A percentile compares a stretch with the other conserved stretches of the same genome.
These are phyloP conservation scores for Ginglymostoma cirratum DNA, from an alignment of 2,113 vertebrate genomes.

Conservation along the genomic window DNA sequence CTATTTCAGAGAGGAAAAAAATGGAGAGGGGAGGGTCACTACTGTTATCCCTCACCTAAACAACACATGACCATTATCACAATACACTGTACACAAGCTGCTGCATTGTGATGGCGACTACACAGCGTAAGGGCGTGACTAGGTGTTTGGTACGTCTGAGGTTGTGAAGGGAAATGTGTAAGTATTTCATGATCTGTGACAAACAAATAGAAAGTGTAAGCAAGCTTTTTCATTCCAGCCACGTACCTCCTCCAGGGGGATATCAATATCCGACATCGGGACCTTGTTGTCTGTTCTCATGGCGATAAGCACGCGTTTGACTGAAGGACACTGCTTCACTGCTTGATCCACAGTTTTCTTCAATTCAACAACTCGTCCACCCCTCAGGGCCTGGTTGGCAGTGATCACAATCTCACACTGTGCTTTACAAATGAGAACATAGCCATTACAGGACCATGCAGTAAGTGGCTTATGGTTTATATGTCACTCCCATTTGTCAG, in stretches of 20 bases:
- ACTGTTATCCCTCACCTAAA: too few species aligned
- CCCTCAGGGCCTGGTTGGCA: conserved; percentile 52
- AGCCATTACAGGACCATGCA: not conserved
- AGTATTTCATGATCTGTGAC: not conserved
- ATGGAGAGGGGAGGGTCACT: too few species aligned
- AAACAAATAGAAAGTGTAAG: not conserved
- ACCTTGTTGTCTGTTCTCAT: conserved; percentile 50
- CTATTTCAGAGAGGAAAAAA: too few species aligned
- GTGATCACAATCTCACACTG: conserved; percentile 52
- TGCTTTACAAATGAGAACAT: conserved; percentile 41
- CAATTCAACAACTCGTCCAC: conserved; percentile 48
- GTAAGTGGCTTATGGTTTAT: not conserved
- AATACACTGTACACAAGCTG: too few species aligned
- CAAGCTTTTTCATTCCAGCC: not conserved
- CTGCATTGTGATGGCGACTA: not conserved
- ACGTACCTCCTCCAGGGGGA: conserved; percentile 52
- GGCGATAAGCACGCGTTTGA: conserved; percentile 53
- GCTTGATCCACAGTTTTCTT: conserved; percentile 54
- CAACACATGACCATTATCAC: too few species aligned
- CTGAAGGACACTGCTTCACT: conserved; percentile 47
- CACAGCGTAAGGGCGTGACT: not conserved
- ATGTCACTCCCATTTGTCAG: not conserved
- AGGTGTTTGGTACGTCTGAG: not conserved
- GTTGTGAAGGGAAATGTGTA: not conserved
- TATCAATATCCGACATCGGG: conserved; percentile 48